Evolutionary conservation across 2,113 vertebrate species (phyloP), one percentile per base, ranked within the genome.

Genomic region (Turnix velox): DNA sequence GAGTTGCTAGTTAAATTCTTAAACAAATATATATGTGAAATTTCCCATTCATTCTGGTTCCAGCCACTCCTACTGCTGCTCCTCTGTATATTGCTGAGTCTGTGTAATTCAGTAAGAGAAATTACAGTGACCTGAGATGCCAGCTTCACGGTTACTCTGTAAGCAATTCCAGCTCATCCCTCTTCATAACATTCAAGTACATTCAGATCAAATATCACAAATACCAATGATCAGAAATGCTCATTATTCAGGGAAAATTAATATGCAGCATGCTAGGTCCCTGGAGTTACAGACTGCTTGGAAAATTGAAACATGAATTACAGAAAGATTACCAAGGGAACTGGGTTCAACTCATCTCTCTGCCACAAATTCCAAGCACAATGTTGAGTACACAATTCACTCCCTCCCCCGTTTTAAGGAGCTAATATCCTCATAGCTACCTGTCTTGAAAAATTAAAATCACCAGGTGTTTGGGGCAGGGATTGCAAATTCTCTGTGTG

Each of bases 21-120:
- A 45, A 67, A 59, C 17, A 65, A n/a, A 80, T 18, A 51, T 17
- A 80, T 28, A 68, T 18, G 30, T 24, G 42, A 30, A 40, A 37
- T 9, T 20, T 76, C 49, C 16, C 52, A 77, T 49, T 63, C 55
- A 72, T 74, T 92, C 84, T 76, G 48, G 42, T 90, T 89, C 88
- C 72, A 89, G 79, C 4, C 68, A 58, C 35, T 39, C 45, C 37
- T 68, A n/a, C 40, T 81, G 58, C 31, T 95, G 58, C 31, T 95
- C n/a, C 49, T 62, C 51, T 37, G 12, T 23, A 13, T 62, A 79
- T 7, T 76, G 92, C 93, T 93, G 79, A 55, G 37, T 55, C 51
- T 90, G 68, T 76, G 87, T 87, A 94, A 91, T 88, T 51, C 46
- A 79, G 52, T 84, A 90, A 5, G 31, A 93, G 62, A 79, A 88